Evolutionary conservation across 2,888 invertebrate genomes (phyloP).

Genomic region (Mythimna ferrago): DNA sequence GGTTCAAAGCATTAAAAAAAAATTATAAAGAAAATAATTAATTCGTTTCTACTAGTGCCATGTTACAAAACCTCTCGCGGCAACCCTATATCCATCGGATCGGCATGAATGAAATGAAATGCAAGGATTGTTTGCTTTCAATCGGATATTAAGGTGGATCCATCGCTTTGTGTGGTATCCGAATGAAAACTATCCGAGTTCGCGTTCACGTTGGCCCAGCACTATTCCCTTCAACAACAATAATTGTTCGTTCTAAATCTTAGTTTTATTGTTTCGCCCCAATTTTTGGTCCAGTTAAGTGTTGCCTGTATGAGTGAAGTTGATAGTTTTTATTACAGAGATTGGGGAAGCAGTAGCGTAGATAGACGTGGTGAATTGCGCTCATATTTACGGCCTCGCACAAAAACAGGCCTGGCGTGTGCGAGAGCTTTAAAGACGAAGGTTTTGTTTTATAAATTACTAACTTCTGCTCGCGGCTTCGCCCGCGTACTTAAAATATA

Average conservation of each 20-base stretch:
- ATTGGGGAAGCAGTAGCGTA: background rate
- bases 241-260: slow-evolving; percentile 42
- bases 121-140: slow-evolving; percentile 76
- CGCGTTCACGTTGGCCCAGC: slow-evolving; percentile 24
- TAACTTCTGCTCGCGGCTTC: too few relatives aligned
- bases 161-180: slow-evolving; percentile 64
- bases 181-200: slow-evolving; percentile 62
- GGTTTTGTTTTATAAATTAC: too few relatives aligned
- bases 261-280: slow-evolving; percentile 40
- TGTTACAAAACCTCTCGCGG: background rate
- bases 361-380: too few relatives aligned
- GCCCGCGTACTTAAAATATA: too few relatives aligned
- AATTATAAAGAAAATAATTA: too few relatives aligned
- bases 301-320: slow-evolving; percentile 18
- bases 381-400: too few relatives aligned
- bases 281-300: slow-evolving; percentile 31
- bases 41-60: too few relatives aligned
- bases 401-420: too few relatives aligned
- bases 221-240: slow-evolving; percentile 43
- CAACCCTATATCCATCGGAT: slow-evolving; percentile 66
- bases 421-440: too few relatives aligned
- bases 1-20: too few relatives aligned
- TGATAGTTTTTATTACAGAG: slow-evolving; percentile 37
- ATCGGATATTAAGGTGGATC: slow-evolving; percentile 74
- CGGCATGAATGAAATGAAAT: slow-evolving; percentile 75